These are phyloP conservation scores for Akabosia matsudoensis DNA, from an alignment of 1,140 invertebrate genomes.

Conservation along the genomic window DNA sequence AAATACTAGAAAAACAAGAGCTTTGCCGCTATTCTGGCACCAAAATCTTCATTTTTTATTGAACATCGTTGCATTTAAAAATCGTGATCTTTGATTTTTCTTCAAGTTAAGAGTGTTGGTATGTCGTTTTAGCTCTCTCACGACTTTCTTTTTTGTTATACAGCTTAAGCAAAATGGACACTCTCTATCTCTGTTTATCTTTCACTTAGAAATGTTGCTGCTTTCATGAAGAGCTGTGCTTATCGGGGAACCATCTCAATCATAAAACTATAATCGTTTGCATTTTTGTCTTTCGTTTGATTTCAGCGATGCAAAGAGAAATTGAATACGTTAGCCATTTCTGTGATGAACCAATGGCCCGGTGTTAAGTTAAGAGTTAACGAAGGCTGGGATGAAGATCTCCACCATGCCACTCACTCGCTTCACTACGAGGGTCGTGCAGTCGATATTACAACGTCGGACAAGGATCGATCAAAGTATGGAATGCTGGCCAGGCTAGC, in stretches of 20 bases:
- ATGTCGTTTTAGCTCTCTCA: background rate
- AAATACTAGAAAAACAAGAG: no score
- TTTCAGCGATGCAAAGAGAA: conserved; percentile 92
- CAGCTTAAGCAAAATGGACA: no score
- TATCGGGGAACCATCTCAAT: no score
- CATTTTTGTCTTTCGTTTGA: conserved; percentile 35
- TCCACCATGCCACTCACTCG: conserved; percentile 71
- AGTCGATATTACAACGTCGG: conserved; percentile 91
- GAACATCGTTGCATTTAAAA: no score
- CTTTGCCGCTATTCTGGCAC: no score
- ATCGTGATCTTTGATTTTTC: background rate
- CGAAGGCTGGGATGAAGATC: conserved; percentile 91
- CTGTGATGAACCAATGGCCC: conserved; percentile 97
- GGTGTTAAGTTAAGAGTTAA: conserved; percentile 85
- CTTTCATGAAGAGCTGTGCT: no score
- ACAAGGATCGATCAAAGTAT: conserved; percentile 86
- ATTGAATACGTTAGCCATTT: conserved; percentile 87
- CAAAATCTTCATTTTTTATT: no score
- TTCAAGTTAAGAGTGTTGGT: background rate
- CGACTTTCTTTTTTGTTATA: background rate
- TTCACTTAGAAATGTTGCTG: background rate
- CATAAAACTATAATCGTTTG: background rate
- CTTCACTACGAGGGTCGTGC: conserved; percentile 94
- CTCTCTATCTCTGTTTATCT: no score
- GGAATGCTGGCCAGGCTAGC: conserved; percentile 94